A percentile compares a stretch with the other conserved stretches of the same genome.
These are phyloP conservation scores for Dermochelys coriacea DNA, from an alignment of 2,797 vertebrate species.

Conservation along the genomic window DNA sequence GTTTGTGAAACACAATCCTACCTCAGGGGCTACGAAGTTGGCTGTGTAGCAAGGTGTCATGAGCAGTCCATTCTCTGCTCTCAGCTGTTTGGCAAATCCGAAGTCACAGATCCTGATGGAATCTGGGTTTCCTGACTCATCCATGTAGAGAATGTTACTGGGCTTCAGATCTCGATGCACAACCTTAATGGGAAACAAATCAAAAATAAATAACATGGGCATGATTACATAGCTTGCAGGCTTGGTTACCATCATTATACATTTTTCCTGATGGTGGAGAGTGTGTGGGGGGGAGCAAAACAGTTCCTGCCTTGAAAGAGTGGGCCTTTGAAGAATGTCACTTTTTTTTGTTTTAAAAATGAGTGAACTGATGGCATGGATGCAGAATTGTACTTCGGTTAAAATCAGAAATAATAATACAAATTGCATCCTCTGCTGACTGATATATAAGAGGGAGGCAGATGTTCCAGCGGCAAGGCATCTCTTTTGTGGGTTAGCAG, in stretches of 20 bases:
- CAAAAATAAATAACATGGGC: neutral
- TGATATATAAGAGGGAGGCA: neutral
- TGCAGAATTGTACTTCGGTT: neutral
- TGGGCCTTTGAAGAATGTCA: constrained; percentile 2
- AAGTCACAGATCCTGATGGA: constrained; percentile 96
- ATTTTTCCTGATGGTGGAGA: neutral
- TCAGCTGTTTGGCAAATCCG: constrained; percentile 94
- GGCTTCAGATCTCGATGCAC: constrained; percentile 98
- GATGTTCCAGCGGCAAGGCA: neutral
- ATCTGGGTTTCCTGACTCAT: constrained; percentile 92
- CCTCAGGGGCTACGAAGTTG: constrained; percentile 97
- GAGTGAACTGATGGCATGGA: fast-evolving
- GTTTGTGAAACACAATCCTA: constrained; percentile 55
- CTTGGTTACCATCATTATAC: neutral
- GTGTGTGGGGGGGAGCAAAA: fast-evolving
- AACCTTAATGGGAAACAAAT: constrained; percentile 82
- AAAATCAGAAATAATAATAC: neutral
- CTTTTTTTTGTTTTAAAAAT: neutral
- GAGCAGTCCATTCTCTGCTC: constrained; percentile 94
- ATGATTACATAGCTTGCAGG: neutral
- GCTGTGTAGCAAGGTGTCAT: constrained; percentile 99
- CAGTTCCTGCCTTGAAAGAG: neutral
- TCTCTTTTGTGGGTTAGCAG: neutral
- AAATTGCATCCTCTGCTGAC: fast-evolving
- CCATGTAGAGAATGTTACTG: constrained; percentile 93